A percentile compares a stretch with the other conserved stretches of the same genome.
Conservation (phyloP, 2,797 vertebrate genomes). For the Squalus acanthias region DNA sequence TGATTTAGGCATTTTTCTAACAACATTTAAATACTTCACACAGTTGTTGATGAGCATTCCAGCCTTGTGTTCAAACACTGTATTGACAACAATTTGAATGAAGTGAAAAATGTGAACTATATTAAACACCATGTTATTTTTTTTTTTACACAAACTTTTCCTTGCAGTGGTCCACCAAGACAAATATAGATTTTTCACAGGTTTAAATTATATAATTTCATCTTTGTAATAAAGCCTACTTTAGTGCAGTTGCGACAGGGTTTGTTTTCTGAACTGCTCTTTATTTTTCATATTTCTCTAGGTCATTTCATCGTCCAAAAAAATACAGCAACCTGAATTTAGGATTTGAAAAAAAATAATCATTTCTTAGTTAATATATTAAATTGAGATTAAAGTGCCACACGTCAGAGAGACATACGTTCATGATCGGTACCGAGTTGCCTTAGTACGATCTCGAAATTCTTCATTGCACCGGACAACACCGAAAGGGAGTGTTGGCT, state of each 20-base stretch:
- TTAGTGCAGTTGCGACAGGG: neutral
- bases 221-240: conserved; percentile 15
- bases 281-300: neutral
- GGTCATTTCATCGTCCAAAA: neutral
- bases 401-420: neutral
- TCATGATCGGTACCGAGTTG: neutral
- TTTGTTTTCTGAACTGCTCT: neutral
- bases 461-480: neutral
- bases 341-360: conserved; percentile 29
- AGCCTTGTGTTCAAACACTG: neutral
- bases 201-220: conserved; percentile 17
- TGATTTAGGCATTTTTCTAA: neutral
- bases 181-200: conserved; percentile 15
- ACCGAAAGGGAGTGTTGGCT: neutral
- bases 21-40: neutral
- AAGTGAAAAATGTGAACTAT: neutral
- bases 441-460: neutral
- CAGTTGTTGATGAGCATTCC: neutral
- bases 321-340: conserved; percentile 27
- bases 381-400: conserved; percentile 32
- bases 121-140: neutral
- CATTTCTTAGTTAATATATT: conserved; percentile 27
- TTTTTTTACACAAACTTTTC: neutral
- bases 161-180: neutral
- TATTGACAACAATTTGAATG: neutral